Percentiles rank a stretch among this genome's conserved stretches.
Evolutionary conservation across 2,888 invertebrate species (phyloP).

Genomic region (Opisthograptis luteolata): DNA sequence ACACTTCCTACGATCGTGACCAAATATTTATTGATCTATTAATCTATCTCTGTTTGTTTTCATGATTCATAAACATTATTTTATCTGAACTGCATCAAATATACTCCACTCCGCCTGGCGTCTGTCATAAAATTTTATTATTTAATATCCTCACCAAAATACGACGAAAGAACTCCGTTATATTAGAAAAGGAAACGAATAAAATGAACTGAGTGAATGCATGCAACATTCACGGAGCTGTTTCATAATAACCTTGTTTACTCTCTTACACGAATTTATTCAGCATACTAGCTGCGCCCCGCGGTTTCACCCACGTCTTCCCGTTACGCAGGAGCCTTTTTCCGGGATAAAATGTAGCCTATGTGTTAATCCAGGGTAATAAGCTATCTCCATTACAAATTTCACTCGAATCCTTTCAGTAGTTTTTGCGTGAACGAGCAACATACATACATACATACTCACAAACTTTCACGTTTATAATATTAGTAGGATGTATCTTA

Average conservation of each 20-base stretch:
- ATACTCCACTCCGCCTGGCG: not conserved
- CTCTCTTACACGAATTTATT: slow-evolving; percentile 27
- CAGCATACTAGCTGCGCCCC: not conserved
- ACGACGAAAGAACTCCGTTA: not conserved
- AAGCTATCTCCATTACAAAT: not conserved
- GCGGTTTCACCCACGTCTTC: too few relatives aligned
- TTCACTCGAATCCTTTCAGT: too few relatives aligned
- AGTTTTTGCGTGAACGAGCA: too few relatives aligned
- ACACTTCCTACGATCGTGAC: too few relatives aligned
- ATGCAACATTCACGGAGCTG: slow-evolving; percentile 28
- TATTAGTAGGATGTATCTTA: too few relatives aligned
- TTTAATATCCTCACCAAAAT: slow-evolving; percentile 5
- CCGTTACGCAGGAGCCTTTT: too few relatives aligned
- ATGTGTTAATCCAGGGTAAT: too few relatives aligned
- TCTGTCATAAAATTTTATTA: not conserved
- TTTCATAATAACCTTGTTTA: slow-evolving; percentile 35
- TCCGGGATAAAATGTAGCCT: too few relatives aligned
- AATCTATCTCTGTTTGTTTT: not conserved
- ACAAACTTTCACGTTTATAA: too few relatives aligned
- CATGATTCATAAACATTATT: not conserved
- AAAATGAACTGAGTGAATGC: slow-evolving; percentile 20
- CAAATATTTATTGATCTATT: too few relatives aligned
- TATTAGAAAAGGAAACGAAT: slow-evolving; percentile 13
- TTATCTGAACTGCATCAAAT: not conserved
- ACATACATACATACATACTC: too few relatives aligned